A percentile compares a stretch with the other conserved stretches of the same genome.
Conservation (phyloP, 64 coral and sea anemone species). For the Actinia equina region DNA sequence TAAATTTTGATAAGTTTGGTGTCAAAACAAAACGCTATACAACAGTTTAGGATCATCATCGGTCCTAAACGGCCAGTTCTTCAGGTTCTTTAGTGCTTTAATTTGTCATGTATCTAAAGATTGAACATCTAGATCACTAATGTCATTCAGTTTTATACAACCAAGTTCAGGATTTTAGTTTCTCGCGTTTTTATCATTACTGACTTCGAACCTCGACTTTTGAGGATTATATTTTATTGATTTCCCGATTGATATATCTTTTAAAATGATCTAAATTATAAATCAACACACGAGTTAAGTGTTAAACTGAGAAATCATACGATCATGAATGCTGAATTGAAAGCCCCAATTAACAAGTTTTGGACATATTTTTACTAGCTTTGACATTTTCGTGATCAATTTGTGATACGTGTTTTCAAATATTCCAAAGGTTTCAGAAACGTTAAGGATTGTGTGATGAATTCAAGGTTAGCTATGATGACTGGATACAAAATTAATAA, state of each 20-base stretch:
- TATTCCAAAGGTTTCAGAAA: not conserved
- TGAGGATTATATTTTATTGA: not conserved
- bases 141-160: too few species aligned
- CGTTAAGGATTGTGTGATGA: not conserved
- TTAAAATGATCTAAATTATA: not conserved
- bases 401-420: not conserved
- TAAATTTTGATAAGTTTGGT: conserved; percentile 14
- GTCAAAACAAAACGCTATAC: too few species aligned
- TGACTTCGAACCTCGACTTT: not conserved
- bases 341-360: too few species aligned
- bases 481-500: conserved; percentile 1
- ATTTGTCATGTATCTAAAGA: too few species aligned
- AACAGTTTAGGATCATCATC: too few species aligned
- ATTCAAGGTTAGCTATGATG: not conserved
- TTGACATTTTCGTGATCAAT: not conserved
- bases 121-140: too few species aligned
- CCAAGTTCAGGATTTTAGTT: too few species aligned
- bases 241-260: not conserved
- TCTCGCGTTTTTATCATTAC: too few species aligned
- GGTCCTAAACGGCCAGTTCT: too few species aligned
- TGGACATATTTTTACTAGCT: not conserved
- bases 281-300: conserved; percentile 1
- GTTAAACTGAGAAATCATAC: conserved; percentile 1
- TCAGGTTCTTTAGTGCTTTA: too few species aligned
- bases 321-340: not conserved